Conservation (phyloP, 2,113 vertebrate genomes). For the Theropithecus gelada region DNA sequence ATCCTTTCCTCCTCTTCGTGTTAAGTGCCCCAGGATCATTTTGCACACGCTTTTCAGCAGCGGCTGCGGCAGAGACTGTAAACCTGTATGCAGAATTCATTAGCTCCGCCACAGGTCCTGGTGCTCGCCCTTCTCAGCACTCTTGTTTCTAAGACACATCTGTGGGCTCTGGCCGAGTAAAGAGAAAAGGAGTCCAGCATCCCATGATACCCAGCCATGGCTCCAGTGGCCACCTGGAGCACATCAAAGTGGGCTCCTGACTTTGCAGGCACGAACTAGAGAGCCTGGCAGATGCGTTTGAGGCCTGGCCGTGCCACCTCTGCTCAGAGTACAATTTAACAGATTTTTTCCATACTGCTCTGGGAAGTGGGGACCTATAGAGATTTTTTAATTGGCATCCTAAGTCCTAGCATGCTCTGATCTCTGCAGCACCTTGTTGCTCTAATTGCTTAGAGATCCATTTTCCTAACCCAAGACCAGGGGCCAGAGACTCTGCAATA, state of each 20-base stretch:
- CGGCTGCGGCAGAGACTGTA: not conserved
- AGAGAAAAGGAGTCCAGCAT: not conserved
- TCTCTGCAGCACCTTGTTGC: not conserved
- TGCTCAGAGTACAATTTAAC: conserved; percentile 24
- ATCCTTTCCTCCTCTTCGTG: not conserved
- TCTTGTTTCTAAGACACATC: not conserved
- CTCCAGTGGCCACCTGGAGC: not conserved
- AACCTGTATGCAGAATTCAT: not conserved
- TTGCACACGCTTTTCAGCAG: conserved; percentile 19
- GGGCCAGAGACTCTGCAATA: not conserved
- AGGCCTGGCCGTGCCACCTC: not conserved
- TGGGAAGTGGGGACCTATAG: conserved; percentile 33
- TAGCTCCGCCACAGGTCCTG: not conserved
- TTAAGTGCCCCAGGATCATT: conserved; percentile 22
- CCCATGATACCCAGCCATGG: not conserved
- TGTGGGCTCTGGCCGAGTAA: not conserved
- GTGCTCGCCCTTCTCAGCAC: fast-evolving
- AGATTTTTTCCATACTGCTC: not conserved
- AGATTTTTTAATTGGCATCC: conserved; percentile 46
- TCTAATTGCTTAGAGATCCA: conserved; percentile 46
- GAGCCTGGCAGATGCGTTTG: fast-evolving
- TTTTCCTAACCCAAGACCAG: conserved; percentile 54
- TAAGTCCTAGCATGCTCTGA: not conserved
- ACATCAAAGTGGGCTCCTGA: conserved; percentile 7
- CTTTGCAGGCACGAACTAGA: not conserved